Base-by-base conservation (phyloP, 2,113 vertebrate species). In the Ceyx melanurus region DNA sequence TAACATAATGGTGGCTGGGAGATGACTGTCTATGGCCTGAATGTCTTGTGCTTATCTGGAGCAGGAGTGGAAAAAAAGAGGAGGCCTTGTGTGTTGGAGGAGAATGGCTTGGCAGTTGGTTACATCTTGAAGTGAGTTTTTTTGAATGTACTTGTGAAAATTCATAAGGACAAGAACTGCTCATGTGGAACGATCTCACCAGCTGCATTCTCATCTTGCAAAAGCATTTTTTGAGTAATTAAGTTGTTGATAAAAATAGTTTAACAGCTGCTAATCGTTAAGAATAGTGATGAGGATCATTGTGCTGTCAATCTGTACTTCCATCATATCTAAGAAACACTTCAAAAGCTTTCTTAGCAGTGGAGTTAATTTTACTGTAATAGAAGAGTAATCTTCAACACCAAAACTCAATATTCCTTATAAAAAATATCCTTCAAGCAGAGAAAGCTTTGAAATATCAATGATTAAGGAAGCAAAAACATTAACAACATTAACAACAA, bases 191-290 rank as follows among this genome's bases (percentile, higher is more conserved):
- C 94, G 71, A 89, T 89, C 46, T 91, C 87, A 92, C 51, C 82
- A 94, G 64, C 92, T 92, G 91, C 45, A 60, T 74, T 90, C 72
- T 56, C 21, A 53, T 92, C 89, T 89, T 85, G 67, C 53, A 43
- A 14, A 92, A 94, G 60, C 67, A 43, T 74, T 92, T 86, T 79
- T 89, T 33, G 60, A 86, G 85, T 92, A 82, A 81, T 67, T 43
- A 80, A 71, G 48, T 70, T 94, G 67, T 89, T 95, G 89, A 94
- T 92, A 95, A 96, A 96, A 95, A 95, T 96, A 96, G 89, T 50
- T 85, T 82, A 96, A 92, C 89, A 96, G 94, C 92, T 95, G 92
- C 89, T 93, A 75, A 94, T 93, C 18, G 18, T 50, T 87, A 79
- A 89, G 89, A 96, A 82, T 62, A 73, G 31, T 64, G 78, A 91